A percentile compares a stretch with the other conserved stretches of the same genome.
These are phyloP conservation scores for Coptodon rendalli DNA, from an alignment of 2,113 vertebrate genomes.

Conservation along the genomic window DNA sequence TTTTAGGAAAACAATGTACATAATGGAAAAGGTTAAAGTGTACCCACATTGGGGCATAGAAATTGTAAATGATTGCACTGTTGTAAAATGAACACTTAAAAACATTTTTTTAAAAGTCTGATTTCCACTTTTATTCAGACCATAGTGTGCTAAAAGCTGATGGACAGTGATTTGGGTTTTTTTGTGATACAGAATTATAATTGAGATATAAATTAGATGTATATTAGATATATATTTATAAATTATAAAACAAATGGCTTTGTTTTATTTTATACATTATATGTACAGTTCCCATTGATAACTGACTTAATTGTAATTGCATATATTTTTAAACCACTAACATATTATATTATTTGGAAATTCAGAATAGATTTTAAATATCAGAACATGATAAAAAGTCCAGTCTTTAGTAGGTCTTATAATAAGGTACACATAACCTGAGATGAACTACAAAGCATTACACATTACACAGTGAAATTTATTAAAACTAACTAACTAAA, in stretches of 20 bases:
- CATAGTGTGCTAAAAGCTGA: not conserved
- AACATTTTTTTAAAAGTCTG: too few species aligned
- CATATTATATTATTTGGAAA: not conserved
- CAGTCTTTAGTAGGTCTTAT: not conserved
- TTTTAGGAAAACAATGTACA: not conserved
- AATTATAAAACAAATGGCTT: not conserved
- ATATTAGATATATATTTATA: not conserved
- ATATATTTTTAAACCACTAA: not conserved
- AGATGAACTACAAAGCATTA: not conserved
- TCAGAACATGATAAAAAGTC: not conserved
- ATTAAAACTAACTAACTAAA: not conserved
- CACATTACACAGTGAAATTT: not conserved
- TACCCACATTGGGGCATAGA: not conserved
- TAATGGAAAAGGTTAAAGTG: not conserved
- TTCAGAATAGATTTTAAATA: not conserved
- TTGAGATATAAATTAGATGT: not conserved
- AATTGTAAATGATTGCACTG: too few species aligned
- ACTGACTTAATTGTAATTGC: not conserved
- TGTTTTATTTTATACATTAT: not conserved
- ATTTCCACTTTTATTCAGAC: not conserved
- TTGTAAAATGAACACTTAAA: not conserved
- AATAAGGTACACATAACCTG: not conserved
- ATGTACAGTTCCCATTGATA: not conserved
- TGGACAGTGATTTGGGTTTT: accelerated
- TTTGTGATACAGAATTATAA: not conserved